Base-by-base conservation (phyloP, 2,113 vertebrate species). In the Prietella phreatophila region DNA sequence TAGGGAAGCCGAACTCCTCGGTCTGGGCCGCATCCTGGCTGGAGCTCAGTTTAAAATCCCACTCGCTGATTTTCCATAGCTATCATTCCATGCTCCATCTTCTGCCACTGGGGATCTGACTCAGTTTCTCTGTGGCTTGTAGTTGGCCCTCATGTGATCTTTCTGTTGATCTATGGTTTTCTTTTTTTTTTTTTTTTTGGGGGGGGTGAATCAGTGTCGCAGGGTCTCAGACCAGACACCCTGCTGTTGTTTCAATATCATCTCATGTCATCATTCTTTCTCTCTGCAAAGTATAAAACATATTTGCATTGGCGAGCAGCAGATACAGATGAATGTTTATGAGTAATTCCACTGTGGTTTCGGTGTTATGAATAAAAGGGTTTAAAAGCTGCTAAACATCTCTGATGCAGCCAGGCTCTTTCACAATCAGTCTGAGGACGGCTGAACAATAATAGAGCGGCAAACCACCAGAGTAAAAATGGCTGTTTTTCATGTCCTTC, bases 371-470 rank as follows among this genome's bases (percentile, higher is more conserved):
- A 90, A 85, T 63, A 61, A 82, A 89, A 80, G 56, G 39, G 36
- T 60, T 76, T 71, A 39, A 85, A 82, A 53, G 27, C 76, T 27
- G 53, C 53, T 55, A 65, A 87, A 87, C 79, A 60, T 55, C 36
- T 63, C 76, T 82, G 82, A 85, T 87, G 82, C 76, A 87, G 6
- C 76, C 90, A 85, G 87, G 86, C 71, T 90, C 88, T 91, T 86
- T 94, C 92, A 91, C 89, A 91, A 92, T 88, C 86, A 92, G 90
- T 93, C 87, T 76, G 47, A 84, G 91, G 91, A 89, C 6, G 86
- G 88, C 85, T 89, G 76, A 86, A 83, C 89, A 88, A 90, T 89
- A 84, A 92, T 65, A 91, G 63, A 87, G 85, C 81, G 89, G 75
- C 58, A 87, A 69, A 83, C 82, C 89, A 85, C 86, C 55, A 25